Percentiles rank a stretch among this genome's conserved stretches.
Evolutionary conservation across 2,113 vertebrate genomes (phyloP).

Genomic region (Ginglymostoma cirratum): DNA sequence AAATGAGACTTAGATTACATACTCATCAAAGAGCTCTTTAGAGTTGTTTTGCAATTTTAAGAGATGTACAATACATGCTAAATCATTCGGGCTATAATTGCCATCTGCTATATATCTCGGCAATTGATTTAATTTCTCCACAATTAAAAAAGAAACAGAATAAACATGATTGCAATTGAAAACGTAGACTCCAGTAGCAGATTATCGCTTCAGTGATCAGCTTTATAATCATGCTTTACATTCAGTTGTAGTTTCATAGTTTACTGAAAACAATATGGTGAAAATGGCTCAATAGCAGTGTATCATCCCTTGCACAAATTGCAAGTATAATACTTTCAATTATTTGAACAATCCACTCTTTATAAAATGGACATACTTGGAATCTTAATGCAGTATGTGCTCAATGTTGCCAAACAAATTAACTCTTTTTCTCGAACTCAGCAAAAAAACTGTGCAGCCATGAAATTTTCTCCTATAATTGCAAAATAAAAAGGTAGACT

Average conservation of each 20-base stretch:
- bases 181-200: not conserved
- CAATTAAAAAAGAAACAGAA: conserved; percentile 29
- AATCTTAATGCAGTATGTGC: not conserved
- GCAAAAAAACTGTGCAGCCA: conserved; percentile 3
- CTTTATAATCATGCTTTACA: not conserved
- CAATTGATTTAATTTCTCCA: conserved; percentile 13
- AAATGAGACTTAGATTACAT: conserved; percentile 22
- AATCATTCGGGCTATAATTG: not conserved
- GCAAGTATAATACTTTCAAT: conserved; percentile 21
- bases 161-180: conserved; percentile 1
- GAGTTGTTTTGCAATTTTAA: not conserved
- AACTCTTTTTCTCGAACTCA: not conserved
- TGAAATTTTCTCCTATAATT: conserved; percentile 32
- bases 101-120: not conserved
- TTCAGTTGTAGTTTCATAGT: not conserved
- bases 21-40: conserved; percentile 16
- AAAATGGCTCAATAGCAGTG: conserved; percentile 6
- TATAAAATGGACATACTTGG: not conserved
- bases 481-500: conserved; percentile 21
- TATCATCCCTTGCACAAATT: not conserved
- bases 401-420: conserved; percentile 30
- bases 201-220: conserved; percentile 28
- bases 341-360: not conserved
- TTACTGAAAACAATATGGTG: not conserved
- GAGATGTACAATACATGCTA: not conserved